Evolutionary conservation across 2,113 vertebrate species (phyloP).

Genomic region (Neofelis nebulosa): DNA sequence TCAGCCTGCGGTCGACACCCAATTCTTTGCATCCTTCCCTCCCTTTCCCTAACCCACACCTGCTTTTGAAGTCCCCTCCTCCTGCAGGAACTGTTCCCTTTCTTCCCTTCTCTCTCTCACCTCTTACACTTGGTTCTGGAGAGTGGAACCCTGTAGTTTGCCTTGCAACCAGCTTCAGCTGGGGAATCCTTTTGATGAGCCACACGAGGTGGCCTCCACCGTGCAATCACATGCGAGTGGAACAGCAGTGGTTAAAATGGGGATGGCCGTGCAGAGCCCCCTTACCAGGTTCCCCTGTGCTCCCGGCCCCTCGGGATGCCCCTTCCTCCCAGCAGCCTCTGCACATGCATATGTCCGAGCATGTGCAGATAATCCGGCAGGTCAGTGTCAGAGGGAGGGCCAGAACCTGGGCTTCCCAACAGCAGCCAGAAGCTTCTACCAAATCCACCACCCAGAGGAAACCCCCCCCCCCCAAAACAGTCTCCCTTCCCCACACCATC

Average conservation of each 20-base stretch:
- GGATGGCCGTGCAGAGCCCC: background rate
- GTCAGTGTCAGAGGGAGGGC: background rate
- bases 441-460: background rate
- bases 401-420: background rate
- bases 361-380: too few relatives aligned
- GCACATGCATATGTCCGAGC: background rate
- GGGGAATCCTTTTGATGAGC: background rate
- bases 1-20: background rate
- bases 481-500: background rate
- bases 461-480: accelerated
- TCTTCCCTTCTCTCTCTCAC: background rate
- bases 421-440: background rate
- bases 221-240: background rate
- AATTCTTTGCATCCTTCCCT: background rate
- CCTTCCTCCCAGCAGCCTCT: background rate
- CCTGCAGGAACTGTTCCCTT: background rate
- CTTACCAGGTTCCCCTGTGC: background rate
- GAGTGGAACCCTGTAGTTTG: background rate
- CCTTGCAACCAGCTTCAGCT: background rate
- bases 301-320: too few relatives aligned
- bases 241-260: background rate
- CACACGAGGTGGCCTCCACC: background rate
- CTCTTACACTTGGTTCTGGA: background rate
- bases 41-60: background rate
- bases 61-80: background rate